phyloP scores from a whole-genome alignment of 1,140 invertebrate species.

The Dolichoris vasculosae region DNA sequence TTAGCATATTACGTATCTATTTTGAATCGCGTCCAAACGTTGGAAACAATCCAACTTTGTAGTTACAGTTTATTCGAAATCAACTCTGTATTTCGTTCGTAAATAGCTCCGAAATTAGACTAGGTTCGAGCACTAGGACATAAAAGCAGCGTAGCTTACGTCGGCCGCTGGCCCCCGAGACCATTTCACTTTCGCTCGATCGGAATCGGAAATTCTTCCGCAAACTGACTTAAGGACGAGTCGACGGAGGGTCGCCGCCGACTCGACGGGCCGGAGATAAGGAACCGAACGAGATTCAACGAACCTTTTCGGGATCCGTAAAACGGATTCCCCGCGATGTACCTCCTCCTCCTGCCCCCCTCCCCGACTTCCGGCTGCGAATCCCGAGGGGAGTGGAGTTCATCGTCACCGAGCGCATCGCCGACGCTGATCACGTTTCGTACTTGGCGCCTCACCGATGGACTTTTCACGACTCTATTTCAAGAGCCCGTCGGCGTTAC shows the following conservation, averaged over 20 bases:
- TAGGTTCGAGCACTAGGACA: too few relatives aligned
- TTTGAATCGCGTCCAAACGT: not conserved
- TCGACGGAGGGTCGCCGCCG: too few relatives aligned
- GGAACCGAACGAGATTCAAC: constrained; percentile 5
- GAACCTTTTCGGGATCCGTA: not conserved
- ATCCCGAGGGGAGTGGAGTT: not conserved
- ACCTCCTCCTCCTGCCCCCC: too few relatives aligned
- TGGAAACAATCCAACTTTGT: not conserved
- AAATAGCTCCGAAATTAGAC: not conserved
- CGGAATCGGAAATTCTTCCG: not conserved
- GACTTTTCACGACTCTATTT: not conserved
- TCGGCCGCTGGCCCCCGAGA: not conserved
- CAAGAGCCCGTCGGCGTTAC: not conserved
- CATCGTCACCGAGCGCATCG: not conserved
- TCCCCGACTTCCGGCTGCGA: constrained; percentile 27
- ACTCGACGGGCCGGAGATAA: not conserved
- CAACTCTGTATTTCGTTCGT: not conserved
- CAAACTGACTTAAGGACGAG: too few relatives aligned
- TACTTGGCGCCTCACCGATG: not conserved
- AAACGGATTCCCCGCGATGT: constrained; percentile 27
- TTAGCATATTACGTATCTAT: not conserved
- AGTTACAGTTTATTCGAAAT: not conserved
- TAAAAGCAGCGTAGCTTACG: too few relatives aligned
- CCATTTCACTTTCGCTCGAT: not conserved
- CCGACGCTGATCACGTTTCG: not conserved